Conservation (phyloP, 2,888 invertebrate genomes). For the Campoletis raptor region DNA sequence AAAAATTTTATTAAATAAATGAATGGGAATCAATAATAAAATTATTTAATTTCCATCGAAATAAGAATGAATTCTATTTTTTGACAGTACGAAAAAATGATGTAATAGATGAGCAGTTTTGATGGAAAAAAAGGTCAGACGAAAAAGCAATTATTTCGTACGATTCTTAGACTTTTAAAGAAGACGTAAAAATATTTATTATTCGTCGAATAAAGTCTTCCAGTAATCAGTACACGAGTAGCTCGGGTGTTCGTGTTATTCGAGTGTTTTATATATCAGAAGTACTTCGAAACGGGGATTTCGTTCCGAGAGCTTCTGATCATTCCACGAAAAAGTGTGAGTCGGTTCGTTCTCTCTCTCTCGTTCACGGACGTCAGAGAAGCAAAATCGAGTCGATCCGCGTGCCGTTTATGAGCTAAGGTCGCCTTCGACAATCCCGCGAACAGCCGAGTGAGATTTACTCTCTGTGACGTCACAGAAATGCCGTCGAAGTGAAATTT, state of each 20-base stretch:
- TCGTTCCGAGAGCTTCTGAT: constrained; percentile 71
- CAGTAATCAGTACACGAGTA: not conserved
- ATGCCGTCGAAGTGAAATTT: constrained; percentile 10
- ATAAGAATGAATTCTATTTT: not conserved
- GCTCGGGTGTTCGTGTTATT: not conserved
- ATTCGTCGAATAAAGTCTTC: constrained; percentile 12
- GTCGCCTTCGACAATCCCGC: constrained; percentile 49
- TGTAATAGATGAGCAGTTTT: not conserved
- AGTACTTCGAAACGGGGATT: constrained; percentile 75
- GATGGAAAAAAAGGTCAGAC: not conserved
- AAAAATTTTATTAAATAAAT: not conserved
- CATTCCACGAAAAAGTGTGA: constrained; percentile 68
- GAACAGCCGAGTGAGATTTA: constrained; percentile 12
- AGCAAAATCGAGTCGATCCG: constrained; percentile 17
- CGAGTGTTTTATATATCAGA: not conserved
- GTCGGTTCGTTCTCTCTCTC: no score
- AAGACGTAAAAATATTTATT: not conserved
- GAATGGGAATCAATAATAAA: no score
- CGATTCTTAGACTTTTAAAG: not conserved
- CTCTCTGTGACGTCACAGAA: constrained; percentile 32
- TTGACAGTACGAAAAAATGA: not conserved
- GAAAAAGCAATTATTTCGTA: not conserved
- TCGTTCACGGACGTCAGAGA: not conserved
- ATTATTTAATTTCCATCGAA: not conserved
- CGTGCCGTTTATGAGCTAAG: constrained; percentile 25